phyloP scores from a whole-genome alignment of 1,140 invertebrate genomes.

The Bombus sylvicola region DNA sequence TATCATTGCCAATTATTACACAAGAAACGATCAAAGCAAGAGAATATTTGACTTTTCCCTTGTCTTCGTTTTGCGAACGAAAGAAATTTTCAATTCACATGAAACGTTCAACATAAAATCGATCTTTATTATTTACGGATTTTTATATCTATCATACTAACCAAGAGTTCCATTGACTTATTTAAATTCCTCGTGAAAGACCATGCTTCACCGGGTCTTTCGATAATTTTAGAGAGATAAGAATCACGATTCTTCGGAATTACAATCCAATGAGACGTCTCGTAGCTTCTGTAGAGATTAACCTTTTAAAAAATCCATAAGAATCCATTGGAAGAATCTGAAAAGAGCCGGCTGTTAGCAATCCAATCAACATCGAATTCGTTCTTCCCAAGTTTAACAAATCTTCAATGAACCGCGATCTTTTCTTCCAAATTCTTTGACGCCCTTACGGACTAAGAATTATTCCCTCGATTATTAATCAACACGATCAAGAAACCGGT shows the following conservation, averaged over 20 bases:
- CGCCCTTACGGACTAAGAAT: not conserved
- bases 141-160: too few species aligned
- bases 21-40: too few species aligned
- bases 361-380: not conserved
- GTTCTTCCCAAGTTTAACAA: not conserved
- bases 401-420: not conserved
- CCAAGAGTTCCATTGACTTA: too few species aligned
- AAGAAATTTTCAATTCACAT: not conserved
- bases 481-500: not conserved
- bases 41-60: too few species aligned
- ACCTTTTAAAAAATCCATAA: not conserved
- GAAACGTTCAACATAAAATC: too few species aligned
- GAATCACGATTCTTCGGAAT: not conserved
- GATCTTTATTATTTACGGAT: too few species aligned
- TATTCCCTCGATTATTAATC: not conserved
- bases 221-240: too few species aligned
- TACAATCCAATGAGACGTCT: not conserved
- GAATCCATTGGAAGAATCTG: not conserved
- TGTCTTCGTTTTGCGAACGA: not conserved
- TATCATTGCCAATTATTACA: too few species aligned
- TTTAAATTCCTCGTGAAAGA: too few species aligned
- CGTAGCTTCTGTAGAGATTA: not conserved
- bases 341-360: not conserved
- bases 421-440: not conserved
- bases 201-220: rapidly evolving